phyloP scores from a whole-genome alignment of 30 jellyfish, hydroid and myxozoan genomes.

The Cassiopea xamachana region DNA sequence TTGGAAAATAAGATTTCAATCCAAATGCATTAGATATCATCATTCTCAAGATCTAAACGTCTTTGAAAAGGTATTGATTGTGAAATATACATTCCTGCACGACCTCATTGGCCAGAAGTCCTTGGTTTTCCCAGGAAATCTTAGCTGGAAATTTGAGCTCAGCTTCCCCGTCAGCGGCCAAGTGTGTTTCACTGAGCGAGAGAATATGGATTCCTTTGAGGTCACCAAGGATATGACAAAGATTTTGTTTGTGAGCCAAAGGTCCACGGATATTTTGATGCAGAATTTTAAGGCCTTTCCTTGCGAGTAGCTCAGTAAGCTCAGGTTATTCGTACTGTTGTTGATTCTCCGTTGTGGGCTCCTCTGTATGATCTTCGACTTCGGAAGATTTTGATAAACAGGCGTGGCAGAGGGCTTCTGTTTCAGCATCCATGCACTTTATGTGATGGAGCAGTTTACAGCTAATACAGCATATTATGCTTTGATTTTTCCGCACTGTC shows the following conservation, averaged over 20 bases:
- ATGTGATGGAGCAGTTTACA: conserved; percentile 45
- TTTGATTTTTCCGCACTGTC: conserved; percentile 44
- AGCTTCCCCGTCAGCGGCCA: conserved; percentile 61
- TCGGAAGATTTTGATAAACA: conserved; percentile 40
- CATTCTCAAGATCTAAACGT: conserved; percentile 57
- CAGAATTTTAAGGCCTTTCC: conserved; percentile 58
- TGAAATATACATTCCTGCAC: conserved; percentile 44
- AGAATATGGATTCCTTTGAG: conserved; percentile 45
- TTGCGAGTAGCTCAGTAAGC: conserved; percentile 56
- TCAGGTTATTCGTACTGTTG: conserved; percentile 52
- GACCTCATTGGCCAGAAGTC: conserved; percentile 5
- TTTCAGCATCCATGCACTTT: conserved; percentile 48
- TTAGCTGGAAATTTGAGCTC: conserved; percentile 38
- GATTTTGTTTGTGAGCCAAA: conserved; percentile 33
- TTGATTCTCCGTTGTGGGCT: conserved; percentile 42
- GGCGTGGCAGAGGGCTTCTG: conserved; percentile 68
- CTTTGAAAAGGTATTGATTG: conserved; percentile 58
- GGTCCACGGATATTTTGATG: conserved; percentile 74
- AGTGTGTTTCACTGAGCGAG: conserved; percentile 41
- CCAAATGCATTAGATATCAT: conserved; percentile 53
- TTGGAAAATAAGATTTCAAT: conserved; percentile 48
- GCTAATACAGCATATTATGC: conserved; percentile 50
- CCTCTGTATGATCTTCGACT: conserved; percentile 56
- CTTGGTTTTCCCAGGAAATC: conserved; percentile 58
- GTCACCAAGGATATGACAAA: conserved; percentile 51